phyloP scores from a whole-genome alignment of 2,113 vertebrate species.

The Elaphurus davidianus region DNA sequence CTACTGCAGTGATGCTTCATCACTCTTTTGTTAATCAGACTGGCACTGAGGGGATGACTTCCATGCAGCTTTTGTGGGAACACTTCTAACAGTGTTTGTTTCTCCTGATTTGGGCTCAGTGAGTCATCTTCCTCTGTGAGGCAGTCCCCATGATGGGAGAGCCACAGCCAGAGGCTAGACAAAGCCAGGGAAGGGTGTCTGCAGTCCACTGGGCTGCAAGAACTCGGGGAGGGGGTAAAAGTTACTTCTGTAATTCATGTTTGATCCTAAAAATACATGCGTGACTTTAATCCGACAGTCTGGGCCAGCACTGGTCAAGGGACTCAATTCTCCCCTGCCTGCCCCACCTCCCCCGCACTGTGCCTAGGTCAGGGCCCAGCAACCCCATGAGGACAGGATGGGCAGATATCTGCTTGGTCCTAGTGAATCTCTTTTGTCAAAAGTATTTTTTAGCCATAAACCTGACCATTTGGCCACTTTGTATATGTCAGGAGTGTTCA shows the following conservation, averaged over 20 bases:
- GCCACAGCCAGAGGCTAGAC: neutral
- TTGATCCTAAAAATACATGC: neutral
- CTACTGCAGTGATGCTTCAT: rapidly evolving
- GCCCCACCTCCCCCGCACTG: rapidly evolving
- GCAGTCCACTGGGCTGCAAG: rapidly evolving
- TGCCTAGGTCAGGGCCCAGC: rapidly evolving
- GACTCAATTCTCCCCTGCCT: rapidly evolving
- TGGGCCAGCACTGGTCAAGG: rapidly evolving
- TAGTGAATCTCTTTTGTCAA: neutral
- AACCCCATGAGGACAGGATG: neutral
- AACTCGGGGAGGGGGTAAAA: neutral
- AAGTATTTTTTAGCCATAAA: neutral
- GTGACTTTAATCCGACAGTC: rapidly evolving
- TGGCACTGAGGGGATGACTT: rapidly evolving
- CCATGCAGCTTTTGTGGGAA: no score
- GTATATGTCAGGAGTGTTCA: neutral
- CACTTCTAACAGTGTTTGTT: rapidly evolving
- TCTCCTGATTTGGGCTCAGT: neutral
- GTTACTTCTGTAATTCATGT: rapidly evolving
- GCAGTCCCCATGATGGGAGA: rapidly evolving
- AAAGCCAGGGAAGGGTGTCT: rapidly evolving
- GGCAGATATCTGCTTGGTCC: no score
- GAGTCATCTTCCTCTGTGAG: neutral
- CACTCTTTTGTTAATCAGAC: rapidly evolving
- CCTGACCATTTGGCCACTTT: neutral